Evolutionary conservation across 2,797 vertebrate species (phyloP).

Genomic region (Pogonophryne albipinna): DNA sequence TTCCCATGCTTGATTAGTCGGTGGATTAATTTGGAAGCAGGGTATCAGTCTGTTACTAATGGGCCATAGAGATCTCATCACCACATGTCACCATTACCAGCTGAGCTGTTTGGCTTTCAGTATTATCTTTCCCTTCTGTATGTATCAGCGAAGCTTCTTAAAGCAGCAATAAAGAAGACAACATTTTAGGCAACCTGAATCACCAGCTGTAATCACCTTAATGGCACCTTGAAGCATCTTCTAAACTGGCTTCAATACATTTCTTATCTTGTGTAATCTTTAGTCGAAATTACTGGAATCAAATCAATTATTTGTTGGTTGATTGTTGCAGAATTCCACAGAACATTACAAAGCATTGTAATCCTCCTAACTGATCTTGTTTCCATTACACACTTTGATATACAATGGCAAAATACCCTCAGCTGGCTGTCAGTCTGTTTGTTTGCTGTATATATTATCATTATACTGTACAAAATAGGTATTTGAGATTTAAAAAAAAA

Average conservation of each 20-base stretch:
- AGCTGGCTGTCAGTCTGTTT: background rate
- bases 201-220: conserved; percentile 34
- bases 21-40: conserved; percentile 85
- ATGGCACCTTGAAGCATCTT: conserved; percentile 38
- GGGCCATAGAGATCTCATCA: conserved; percentile 84
- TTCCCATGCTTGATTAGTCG: conserved; percentile 85
- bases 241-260: conserved; percentile 28
- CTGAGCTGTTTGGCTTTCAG: conserved; percentile 79
- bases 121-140: conserved; percentile 65
- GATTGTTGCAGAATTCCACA: conserved; percentile 10
- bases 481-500: too few species aligned
- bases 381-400: background rate
- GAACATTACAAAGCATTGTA: background rate
- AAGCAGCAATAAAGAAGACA: conserved; percentile 39
- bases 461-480: background rate
- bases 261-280: conserved; percentile 35
- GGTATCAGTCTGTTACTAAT: conserved; percentile 85
- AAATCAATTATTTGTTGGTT: conserved; percentile 12
- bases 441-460: background rate
- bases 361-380: conserved; percentile 5
- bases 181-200: conserved; percentile 40
- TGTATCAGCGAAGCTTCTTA: conserved; percentile 47
- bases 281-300: conserved; percentile 21
- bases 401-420: background rate
- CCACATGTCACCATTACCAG: conserved; percentile 79